A percentile compares a stretch with the other conserved stretches of the same genome.
Evolutionary conservation across 2,888 invertebrate species (phyloP).

Genomic region (Drosophila percnosoma): DNA sequence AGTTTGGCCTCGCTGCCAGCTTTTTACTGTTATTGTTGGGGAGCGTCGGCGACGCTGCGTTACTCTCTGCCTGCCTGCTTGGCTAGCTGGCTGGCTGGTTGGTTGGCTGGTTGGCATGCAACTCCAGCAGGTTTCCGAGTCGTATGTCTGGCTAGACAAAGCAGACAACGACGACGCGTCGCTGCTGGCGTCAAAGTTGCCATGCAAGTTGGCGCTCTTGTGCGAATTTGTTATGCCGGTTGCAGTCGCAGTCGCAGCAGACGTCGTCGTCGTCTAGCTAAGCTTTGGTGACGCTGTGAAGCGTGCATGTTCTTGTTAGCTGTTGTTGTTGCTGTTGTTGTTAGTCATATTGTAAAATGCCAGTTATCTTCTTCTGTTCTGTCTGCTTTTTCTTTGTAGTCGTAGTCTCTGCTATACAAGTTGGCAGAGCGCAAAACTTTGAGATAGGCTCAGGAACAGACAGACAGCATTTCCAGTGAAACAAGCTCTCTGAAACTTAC

Average conservation of each 20-base stretch:
- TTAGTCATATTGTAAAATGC: conserved; percentile 51
- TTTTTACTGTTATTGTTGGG: conserved; percentile 51
- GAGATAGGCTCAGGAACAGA: conserved; percentile 42
- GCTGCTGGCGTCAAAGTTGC: conserved; percentile 35
- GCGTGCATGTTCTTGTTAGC: conserved; percentile 36
- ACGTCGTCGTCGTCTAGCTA: conserved; percentile 19
- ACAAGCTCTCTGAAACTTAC: conserved; percentile 40
- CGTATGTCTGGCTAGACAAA: conserved; percentile 39
- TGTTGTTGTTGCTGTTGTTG: conserved; percentile 34
- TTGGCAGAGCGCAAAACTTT: conserved; percentile 38
- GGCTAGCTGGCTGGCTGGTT: background rate
- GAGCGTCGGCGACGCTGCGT: conserved; percentile 13
- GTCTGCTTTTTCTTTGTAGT: conserved; percentile 29
- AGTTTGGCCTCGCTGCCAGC: conserved; percentile 22
- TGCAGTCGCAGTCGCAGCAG: conserved; percentile 28
- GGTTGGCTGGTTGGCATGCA: conserved; percentile 17
- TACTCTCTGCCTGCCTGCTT: conserved; percentile 25
- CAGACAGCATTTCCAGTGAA: conserved; percentile 10
- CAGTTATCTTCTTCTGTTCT: conserved; percentile 53
- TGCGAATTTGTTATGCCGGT: conserved; percentile 47
- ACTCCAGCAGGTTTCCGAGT: conserved; percentile 34
- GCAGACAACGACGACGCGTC: conserved; percentile 28
- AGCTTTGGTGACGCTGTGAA: conserved; percentile 44
- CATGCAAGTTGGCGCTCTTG: conserved; percentile 39
- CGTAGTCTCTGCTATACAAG: conserved; percentile 11